Evolutionary conservation across 1,140 invertebrate genomes (phyloP), one percentile per base, ranked within the genome.

Genomic region (Cotesia chilonis): DNA sequence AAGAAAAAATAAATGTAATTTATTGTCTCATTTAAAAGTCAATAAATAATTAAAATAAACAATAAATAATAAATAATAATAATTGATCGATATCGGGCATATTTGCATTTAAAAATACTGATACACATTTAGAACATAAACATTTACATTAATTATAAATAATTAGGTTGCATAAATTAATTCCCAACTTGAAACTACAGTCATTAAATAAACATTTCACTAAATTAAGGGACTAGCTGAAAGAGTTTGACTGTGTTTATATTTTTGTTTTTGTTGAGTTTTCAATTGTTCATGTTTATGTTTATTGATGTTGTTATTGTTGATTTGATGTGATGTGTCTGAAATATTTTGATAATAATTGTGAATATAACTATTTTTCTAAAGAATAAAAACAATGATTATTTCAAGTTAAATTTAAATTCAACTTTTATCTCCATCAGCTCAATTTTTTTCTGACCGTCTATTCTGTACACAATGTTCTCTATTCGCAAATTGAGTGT

Each of bases 91-190:
- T 41, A 67, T 71, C 63, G 41, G 57, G 68, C 66, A 77, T 69
- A 76, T 75, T 55, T 55, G 70, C 73, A 76, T 75, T 75, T 76
- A 75, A 73, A 73, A 77, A 79, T 83, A 84, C 78, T 82, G 52
- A 83, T 84, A 85, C 78, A 85, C 84, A 86, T 84, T 83, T 81
- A 83, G 77, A 82, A 81, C 81, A 81, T 81, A 84, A 47, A 86
- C 84, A 85, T 80, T 79, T 87, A 86, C 84, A 85, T 79, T 85
- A 81, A 86, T 80, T 74, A 81, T 72, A 75, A 81, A 80, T 79
- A 84, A 80, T 78, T 79, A 77, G 79, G 80, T 85, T 82, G 84
- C 85, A 86, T 85, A 85, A 83, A 85, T 78, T 81, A 82, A 66
- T 68, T 82, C 77, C 77, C 82, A 82, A 84, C 76, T 82, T 79